These are phyloP conservation scores for Sclerurus mexicanus DNA, from an alignment of 2,113 vertebrate genomes.

Conservation along the genomic window DNA sequence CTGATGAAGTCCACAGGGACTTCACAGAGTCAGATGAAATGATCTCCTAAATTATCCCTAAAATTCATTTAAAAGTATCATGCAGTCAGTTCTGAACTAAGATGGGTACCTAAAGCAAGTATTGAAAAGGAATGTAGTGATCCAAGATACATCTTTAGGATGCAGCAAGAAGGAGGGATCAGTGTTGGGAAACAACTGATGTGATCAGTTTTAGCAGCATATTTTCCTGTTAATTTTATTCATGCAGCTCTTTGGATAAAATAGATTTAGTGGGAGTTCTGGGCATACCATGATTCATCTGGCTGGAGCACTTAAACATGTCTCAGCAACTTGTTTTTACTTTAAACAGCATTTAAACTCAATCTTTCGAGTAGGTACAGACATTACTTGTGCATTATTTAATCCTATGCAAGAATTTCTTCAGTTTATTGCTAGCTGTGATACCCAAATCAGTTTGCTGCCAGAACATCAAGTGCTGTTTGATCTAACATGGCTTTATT, in stretches of 20 bases:
- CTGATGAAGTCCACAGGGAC: not conserved
- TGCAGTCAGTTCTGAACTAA: not conserved
- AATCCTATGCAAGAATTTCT: not conserved
- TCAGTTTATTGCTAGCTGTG: not conserved
- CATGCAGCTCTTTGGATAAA: slow-evolving; percentile 7
- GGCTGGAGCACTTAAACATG: slow-evolving; percentile 9
- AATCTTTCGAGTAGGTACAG: not conserved
- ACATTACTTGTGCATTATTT: not conserved
- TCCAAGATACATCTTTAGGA: not conserved
- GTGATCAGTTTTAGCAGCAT: not conserved
- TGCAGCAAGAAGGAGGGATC: not conserved
- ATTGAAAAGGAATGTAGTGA: not conserved
- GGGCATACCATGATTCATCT: slow-evolving; percentile 2
- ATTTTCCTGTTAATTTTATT: slow-evolving; percentile 38
- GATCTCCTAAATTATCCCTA: not conserved
- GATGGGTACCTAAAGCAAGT: not conserved
- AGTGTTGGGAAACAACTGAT: slow-evolving; percentile 24
- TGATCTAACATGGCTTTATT: not conserved
- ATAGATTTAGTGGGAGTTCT: slow-evolving; percentile 49
- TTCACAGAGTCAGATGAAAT: not conserved
- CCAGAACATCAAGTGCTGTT: not conserved
- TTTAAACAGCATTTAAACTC: slow-evolving; percentile 19
- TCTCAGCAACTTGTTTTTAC: not conserved
- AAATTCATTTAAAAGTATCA: not conserved
- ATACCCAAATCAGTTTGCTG: not conserved